A percentile compares a stretch with the other conserved stretches of the same genome.
phyloP scores from a whole-genome alignment of 2,797 vertebrate genomes.

The Enteromius argenteus region DNA sequence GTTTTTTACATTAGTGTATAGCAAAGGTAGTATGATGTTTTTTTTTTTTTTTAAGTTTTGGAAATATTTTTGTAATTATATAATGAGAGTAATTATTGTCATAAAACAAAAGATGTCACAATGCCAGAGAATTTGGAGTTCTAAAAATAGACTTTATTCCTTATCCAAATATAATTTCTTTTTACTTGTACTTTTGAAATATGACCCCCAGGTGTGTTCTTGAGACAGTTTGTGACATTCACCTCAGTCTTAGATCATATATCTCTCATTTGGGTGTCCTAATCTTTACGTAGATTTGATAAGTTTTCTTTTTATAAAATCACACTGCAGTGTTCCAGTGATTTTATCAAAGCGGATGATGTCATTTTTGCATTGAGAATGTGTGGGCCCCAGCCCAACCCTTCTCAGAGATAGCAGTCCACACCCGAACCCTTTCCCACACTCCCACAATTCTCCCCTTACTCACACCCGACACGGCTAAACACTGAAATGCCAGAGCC shows the following conservation, averaged over 20 bases:
- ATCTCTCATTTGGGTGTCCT: slow-evolving; percentile 5
- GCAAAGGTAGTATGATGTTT: too few species aligned
- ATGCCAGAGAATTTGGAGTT: background rate
- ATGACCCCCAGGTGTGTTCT: background rate
- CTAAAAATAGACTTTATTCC: background rate
- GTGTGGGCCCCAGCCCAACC: slow-evolving; percentile 31
- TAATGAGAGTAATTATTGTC: background rate
- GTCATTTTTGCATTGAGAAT: slow-evolving; percentile 14
- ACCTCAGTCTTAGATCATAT: background rate
- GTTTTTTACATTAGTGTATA: too few species aligned
- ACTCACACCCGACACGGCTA: background rate
- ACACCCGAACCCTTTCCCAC: slow-evolving; percentile 29
- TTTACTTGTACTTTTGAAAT: background rate
- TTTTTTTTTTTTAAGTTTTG: too few species aligned
- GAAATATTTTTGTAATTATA: background rate
- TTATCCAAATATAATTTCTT: background rate
- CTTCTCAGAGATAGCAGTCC: slow-evolving; percentile 20
- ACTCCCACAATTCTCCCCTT: slow-evolving; percentile 33
- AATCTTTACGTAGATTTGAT: background rate
- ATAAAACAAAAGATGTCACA: background rate
- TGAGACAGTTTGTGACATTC: background rate
- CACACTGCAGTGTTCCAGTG: background rate
- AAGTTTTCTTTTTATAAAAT: slow-evolving; percentile 12
- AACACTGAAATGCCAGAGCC: background rate
- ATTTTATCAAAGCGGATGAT: slow-evolving; percentile 17